phyloP scores from a whole-genome alignment of 2,113 vertebrate species.

The Theristicus caerulescens region DNA sequence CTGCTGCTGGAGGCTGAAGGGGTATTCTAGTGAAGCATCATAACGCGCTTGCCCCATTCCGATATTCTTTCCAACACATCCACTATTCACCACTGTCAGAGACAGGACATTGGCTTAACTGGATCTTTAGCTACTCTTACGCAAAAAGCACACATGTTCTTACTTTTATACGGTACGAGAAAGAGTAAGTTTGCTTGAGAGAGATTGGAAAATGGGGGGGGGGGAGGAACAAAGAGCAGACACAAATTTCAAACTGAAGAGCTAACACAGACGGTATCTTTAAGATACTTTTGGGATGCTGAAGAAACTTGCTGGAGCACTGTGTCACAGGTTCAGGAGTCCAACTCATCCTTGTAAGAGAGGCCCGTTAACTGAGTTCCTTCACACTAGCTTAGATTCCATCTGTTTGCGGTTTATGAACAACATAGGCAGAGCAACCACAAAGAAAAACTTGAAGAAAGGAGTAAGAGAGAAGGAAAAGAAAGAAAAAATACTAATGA shows the following conservation, averaged over 20 bases:
- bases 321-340: not conserved
- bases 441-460: not conserved
- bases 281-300: not conserved
- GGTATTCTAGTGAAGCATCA: not conserved
- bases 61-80: not conserved
- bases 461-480: not conserved
- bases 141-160: not conserved
- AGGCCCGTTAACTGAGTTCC: not conserved
- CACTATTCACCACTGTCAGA: not conserved
- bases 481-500: not conserved
- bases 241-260: not conserved
- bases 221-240: not conserved
- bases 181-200: not conserved
- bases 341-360: not conserved
- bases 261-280: not conserved
- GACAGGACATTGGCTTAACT: not conserved
- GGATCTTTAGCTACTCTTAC: not conserved
- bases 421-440: not conserved
- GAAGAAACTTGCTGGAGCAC: not conserved
- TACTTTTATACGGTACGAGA: not conserved
- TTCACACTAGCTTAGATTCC: not conserved
- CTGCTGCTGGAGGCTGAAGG: not conserved
- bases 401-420: not conserved
- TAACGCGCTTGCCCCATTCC: not conserved
- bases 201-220: not conserved